Evolutionary conservation across 1,140 invertebrate genomes (phyloP), one percentile per base, ranked within the genome.

Genomic region (Orius insidiosus): DNA sequence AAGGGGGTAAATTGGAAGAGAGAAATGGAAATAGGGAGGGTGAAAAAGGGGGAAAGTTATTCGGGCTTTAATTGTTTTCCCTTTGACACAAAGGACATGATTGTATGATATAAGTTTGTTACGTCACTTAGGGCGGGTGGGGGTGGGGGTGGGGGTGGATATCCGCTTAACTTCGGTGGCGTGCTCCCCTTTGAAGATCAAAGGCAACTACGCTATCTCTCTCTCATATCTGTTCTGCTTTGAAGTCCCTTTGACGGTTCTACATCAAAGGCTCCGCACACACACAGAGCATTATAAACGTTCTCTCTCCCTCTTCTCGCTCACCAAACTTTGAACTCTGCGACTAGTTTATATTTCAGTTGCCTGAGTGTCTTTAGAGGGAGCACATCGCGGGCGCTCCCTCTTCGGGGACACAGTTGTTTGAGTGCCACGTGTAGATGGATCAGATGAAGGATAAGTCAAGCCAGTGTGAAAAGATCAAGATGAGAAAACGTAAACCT

Each of bases 281-380:
- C 42, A 46, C 50, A 52, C 37, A 52, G 42, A 45, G 51, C 53
- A 54, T 54, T 54, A 54, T 54, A 54, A 54, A 54, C 51, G 50
- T 49, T 53, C 53, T 50, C 46, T 49, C 46, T 51, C 52, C 36
- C 36, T 45, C 50, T n/a, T n/a, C 45, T 37, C 41, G 40, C 45
- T 36, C 51, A 44, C 49, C 45, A 53, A 48, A 49, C 49, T 53
- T 48, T 49, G 49, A 48, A 51, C 49, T 50, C 51, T 50, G 45
- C 47, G 48, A 53, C 53, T 54, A 54, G 53, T 54, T 54, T 54
- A 54, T 54, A 54, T 54, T 54, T 54, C 53, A 52, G 53, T 54
- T 42, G 52, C 43, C 46, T 36, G 48, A 47, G 41, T 50, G 52
- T 53, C 52, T 53, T 53, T 53, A 48, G 33, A 48, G 49, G 46